Percentiles rank a stretch among this genome's conserved stretches.
Conservation (phyloP, 2,113 vertebrate genomes). For the Eretmochelys imbricata region DNA sequence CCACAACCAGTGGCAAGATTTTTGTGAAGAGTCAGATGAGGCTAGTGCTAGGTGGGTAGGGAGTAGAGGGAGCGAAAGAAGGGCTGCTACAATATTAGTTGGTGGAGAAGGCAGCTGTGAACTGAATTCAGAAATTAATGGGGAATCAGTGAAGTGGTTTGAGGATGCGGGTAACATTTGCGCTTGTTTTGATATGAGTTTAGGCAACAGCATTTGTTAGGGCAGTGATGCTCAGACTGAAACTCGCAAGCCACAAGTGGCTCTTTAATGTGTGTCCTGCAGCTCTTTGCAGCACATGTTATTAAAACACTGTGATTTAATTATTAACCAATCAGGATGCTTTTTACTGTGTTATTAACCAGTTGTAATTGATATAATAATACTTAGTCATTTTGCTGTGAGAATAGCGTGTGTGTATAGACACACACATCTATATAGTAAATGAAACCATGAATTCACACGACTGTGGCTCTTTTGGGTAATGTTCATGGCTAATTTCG, state of each 20-base stretch:
- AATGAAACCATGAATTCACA: too few relatives aligned
- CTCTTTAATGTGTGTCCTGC: too few relatives aligned
- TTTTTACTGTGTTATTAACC: too few relatives aligned
- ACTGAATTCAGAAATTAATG: background rate
- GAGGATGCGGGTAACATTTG: background rate
- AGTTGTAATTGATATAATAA: too few relatives aligned
- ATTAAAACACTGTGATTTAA: too few relatives aligned
- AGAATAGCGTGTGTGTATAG: too few relatives aligned
- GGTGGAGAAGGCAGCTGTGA: rapidly evolving
- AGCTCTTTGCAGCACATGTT: too few relatives aligned
- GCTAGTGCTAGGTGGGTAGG: background rate
- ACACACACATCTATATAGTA: too few relatives aligned
- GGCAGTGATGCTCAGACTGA: background rate
- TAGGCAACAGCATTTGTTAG: background rate
- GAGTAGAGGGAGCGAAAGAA: background rate
- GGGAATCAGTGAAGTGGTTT: rapidly evolving
- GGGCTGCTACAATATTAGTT: background rate
- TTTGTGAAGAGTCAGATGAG: background rate
- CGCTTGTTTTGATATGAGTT: background rate
- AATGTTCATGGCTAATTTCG: background rate
- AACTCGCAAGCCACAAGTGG: too few relatives aligned
- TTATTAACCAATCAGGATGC: too few relatives aligned
- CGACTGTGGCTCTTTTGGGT: too few relatives aligned
- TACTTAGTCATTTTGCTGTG: too few relatives aligned
- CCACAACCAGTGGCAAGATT: background rate